Percentiles rank a stretch among this genome's conserved stretches.
Conservation (phyloP, 2,888 invertebrate species). For the Serripes groenlandicus region DNA sequence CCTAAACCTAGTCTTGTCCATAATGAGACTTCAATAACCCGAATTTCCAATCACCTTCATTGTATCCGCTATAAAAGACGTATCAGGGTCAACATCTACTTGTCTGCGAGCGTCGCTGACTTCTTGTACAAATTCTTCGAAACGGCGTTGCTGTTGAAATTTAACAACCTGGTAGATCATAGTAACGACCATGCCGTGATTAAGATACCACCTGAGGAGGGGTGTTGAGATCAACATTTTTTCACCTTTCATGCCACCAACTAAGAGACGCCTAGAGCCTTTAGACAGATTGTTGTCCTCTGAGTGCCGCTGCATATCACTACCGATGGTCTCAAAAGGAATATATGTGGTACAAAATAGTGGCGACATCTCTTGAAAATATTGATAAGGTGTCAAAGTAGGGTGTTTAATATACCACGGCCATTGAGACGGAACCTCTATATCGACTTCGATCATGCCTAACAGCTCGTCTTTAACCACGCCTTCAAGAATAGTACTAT, state of each 20-base stretch:
- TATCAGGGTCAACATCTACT: conserved; percentile 35
- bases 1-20: conserved; percentile 57
- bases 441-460: conserved; percentile 49
- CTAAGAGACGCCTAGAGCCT: conserved; percentile 37
- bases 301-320: conserved; percentile 50
- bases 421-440: conserved; percentile 43
- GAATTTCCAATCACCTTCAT: conserved; percentile 49
- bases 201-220: conserved; percentile 61
- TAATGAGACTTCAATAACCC: conserved; percentile 62
- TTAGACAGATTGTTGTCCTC: conserved; percentile 21
- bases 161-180: conserved; percentile 60
- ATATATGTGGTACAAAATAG: conserved; percentile 52
- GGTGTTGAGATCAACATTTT: conserved; percentile 56
- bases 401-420: conserved; percentile 20
- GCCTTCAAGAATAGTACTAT: conserved; percentile 25
- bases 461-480: conserved; percentile 37
- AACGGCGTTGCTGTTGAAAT: conserved; percentile 46
- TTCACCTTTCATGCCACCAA: conserved; percentile 52
- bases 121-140: conserved; percentile 41
- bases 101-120: conserved; percentile 27
- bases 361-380: conserved; percentile 53
- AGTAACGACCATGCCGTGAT: conserved; percentile 58
- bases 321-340: conserved; percentile 49
- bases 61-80: conserved; percentile 44
- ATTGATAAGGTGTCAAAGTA: conserved; percentile 25